Evolutionary conservation across 2,113 vertebrate genomes (phyloP).

Genomic region (Illadopsis cleaveri): DNA sequence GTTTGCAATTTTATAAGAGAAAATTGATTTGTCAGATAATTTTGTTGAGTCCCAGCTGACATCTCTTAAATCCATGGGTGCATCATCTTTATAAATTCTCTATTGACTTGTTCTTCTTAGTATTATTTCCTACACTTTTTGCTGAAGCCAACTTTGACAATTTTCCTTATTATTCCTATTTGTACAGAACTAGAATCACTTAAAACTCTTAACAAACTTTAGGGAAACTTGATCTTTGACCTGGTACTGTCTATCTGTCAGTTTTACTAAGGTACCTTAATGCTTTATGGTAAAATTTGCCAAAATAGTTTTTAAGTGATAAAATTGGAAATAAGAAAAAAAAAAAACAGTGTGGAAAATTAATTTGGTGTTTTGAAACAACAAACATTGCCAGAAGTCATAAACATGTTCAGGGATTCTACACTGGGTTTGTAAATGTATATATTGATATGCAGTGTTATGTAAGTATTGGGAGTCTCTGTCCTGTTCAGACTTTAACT

Average conservation of each 20-base stretch:
- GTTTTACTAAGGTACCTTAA: neutral
- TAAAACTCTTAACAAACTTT: neutral
- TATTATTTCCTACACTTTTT: neutral
- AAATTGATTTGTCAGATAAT: neutral
- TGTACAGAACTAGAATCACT: neutral
- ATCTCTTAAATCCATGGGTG: neutral
- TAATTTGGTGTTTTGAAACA: neutral
- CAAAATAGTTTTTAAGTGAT: neutral
- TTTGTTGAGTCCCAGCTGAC: neutral
- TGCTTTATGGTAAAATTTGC: neutral
- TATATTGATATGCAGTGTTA: neutral
- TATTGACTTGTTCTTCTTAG: neutral
- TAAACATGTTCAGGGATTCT: neutral
- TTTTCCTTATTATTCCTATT: neutral
- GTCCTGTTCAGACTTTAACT: neutral
- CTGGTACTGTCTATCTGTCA: neutral
- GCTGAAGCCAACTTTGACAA: neutral
- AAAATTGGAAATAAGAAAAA: neutral
- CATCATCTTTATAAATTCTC: neutral
- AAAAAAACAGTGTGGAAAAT: neutral
- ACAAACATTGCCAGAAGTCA: neutral
- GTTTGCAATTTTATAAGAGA: neutral
- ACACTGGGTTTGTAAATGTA: neutral
- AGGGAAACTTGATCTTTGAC: neutral
- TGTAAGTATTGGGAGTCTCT: neutral